Evolutionary conservation across 2,888 invertebrate genomes (phyloP), one percentile per base, ranked within the genome.

Genomic region (Drosophila incognita): DNA sequence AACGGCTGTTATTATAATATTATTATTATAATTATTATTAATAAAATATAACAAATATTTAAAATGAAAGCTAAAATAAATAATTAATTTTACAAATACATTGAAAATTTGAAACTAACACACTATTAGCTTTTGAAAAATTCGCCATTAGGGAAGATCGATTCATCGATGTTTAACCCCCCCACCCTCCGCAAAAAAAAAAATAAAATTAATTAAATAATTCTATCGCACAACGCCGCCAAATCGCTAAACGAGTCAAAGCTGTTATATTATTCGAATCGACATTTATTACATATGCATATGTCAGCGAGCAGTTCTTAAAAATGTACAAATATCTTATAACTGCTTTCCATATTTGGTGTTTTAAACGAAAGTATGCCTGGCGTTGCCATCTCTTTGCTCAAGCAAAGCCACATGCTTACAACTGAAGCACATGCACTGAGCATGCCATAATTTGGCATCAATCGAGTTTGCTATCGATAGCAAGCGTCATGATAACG

Each of bases 381-480:
- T n/a, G 38, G 13, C 27, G 54, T 2, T 56, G 38, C 27, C 27
- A 38, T 38, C 7, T 27, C 11, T 54, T 13, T 15, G 18, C 36
- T 4, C 4, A 46, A 24, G 7, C 15, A 24, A 46, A 15, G 7
- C 7, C 21, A 46, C 13, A 46, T 4, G n/a, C 24, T 6, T 36
- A 11, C 6, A 27, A 38, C 33, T 46, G 13, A 27, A 38, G 54
- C 31, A 31, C 54, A 42, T 29, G 24, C 35, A 24, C 1, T 48
- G 36, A 53, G 46, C 31, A 29, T 36, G 35, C 8, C 7, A 11
- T 10, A 24, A 24, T 53, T 24, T 46, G 15, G 8, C 4, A 24
- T 15, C 21, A 52, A 27, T 31, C 49, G 11, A 15, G 3, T 13
- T 35, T 27, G 11, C 42, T 60, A 69, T 74, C 79, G 75, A 63